Percentiles rank a stretch among this genome's conserved stretches.
Conservation (phyloP, 2,113 vertebrate species). For the Gallinago paraguaiae region DNA sequence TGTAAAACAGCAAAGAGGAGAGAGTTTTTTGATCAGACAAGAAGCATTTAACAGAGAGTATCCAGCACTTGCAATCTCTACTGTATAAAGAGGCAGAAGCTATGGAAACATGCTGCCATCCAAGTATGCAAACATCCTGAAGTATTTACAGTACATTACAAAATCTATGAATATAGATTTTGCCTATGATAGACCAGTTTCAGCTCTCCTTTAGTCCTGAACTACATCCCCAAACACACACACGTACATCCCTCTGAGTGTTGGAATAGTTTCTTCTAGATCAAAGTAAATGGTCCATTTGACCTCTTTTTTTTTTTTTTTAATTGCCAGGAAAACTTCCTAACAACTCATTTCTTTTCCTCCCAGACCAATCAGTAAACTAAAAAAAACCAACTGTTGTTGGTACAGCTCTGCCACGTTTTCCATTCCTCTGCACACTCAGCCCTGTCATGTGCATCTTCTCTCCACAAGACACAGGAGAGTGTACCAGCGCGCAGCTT, state of each 20-base stretch:
- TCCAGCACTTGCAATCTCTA: neutral
- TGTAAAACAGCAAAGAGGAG: neutral
- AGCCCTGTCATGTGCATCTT: neutral
- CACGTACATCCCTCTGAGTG: neutral
- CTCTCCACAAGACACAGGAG: neutral
- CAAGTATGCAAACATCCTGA: neutral
- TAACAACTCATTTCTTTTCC: neutral
- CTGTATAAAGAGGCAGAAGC: neutral
- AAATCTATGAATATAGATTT: neutral
- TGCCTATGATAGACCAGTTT: neutral
- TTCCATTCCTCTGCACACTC: neutral
- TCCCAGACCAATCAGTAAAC: neutral
- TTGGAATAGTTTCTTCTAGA: neutral
- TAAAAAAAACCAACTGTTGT: neutral
- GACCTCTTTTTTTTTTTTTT: neutral
- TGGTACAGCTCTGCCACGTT: accelerated
- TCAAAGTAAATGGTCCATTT: neutral
- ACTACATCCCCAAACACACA: neutral
- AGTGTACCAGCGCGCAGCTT: accelerated
- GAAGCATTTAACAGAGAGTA: neutral
- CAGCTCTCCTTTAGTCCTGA: neutral
- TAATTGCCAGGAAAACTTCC: neutral
- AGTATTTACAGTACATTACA: neutral
- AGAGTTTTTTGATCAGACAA: neutral
- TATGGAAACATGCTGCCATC: neutral